Evolutionary conservation across 2,113 vertebrate species (phyloP), one percentile per base, ranked within the genome.

Genomic region (Gymnarchus niloticus): DNA sequence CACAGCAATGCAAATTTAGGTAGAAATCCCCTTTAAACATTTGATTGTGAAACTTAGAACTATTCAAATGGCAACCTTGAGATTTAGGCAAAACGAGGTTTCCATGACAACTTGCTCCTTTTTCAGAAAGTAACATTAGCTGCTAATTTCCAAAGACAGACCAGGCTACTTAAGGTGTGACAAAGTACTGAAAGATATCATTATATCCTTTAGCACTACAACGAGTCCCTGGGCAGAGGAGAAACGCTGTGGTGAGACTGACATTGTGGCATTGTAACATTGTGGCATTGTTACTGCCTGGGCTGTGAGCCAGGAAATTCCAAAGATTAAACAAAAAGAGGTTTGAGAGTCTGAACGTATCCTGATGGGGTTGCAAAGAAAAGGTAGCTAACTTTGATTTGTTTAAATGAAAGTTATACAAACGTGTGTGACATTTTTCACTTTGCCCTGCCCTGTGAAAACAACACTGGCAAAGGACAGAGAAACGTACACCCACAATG

Each of bases 41-140:
- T 46, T 46, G 33, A 65, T 37, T 33, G 9, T 52, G 52, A 56
- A 57, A 85, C 52, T 57, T 46, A 78, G 59, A 85, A 85, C 28
- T 23, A 37, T 56, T 7, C n/a, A 52, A 28, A 0, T 19, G 17
- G 48, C 14, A 54, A 54, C 56, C 84, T 80, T 41, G 37, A 57
- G 52, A 37, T 85, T 85, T 80, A 46, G 28, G 37, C 25, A 21
- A 73, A 86, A 54, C 5, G 23, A 82, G 52, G 85, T 86, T 86
- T 86, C 59, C 85, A 83, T 86, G 80, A 73, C 85, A 86, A 86
- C 80, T 61, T 37, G 14, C 28, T 23, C 46, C 14, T 81, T 81
- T 86, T 56, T 44, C 57, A 57, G n/a, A 81, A 33, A n/a, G 56
- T 80, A 23, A 46, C 46, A 81, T 82, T 52, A 86, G 78, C 56